Percentiles rank a stretch among this genome's conserved stretches.
Evolutionary conservation across 2,797 vertebrate species (phyloP).

Genomic region (Hapalemur alaotrensis): DNA sequence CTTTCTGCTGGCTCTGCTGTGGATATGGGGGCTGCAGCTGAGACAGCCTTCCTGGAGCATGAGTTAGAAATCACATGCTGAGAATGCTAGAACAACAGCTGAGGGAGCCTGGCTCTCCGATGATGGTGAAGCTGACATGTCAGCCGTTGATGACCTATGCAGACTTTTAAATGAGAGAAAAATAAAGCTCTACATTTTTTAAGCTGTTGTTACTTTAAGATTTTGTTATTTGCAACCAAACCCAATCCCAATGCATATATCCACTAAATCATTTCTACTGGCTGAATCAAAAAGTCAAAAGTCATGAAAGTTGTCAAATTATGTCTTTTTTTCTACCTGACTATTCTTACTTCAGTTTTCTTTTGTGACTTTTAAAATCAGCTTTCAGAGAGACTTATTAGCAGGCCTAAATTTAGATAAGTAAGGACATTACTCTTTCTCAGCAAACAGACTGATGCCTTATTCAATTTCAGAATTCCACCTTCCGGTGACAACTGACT

Average conservation of each 20-base stretch:
- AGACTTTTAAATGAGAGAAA: neutral
- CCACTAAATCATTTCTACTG: neutral
- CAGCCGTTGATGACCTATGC: neutral
- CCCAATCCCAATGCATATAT: neutral
- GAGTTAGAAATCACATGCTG: neutral
- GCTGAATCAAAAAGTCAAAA: neutral
- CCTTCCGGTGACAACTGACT: neutral
- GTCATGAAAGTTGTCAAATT: neutral
- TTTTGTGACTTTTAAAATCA: conserved; percentile 4
- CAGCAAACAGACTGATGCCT: neutral
- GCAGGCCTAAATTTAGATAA: neutral
- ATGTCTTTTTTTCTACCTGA: neutral
- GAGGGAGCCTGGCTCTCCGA: neutral
- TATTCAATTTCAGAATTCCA: conserved; percentile 15
- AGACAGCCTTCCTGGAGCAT: neutral
- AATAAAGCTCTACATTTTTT: neutral
- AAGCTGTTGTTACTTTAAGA: neutral
- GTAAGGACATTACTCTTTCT: neutral
- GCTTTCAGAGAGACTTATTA: neutral
- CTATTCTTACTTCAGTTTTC: neutral
- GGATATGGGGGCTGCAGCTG: neutral
- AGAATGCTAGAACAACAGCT: neutral
- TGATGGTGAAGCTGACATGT: neutral
- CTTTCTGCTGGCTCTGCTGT: neutral
- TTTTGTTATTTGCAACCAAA: conserved; percentile 21